Conservation (phyloP, 2,113 vertebrate species). For the Bettongia penicillata region DNA sequence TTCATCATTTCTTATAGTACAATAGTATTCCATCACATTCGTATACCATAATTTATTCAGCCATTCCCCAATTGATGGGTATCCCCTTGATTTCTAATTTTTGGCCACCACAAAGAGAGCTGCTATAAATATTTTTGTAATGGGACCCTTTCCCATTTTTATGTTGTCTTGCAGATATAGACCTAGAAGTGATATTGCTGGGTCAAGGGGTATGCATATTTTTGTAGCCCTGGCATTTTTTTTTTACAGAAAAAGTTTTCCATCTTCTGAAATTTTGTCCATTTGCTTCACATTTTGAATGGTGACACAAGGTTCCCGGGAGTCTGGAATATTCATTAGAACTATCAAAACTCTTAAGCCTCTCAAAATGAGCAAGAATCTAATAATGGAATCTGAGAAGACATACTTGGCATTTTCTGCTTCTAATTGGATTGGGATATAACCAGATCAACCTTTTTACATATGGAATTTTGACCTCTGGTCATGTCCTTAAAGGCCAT, state of each 20-base stretch:
- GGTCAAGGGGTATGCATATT: too few relatives aligned
- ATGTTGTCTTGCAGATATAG: too few relatives aligned
- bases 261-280: conserved; percentile 67
- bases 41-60: too few relatives aligned
- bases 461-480: conserved; percentile 52
- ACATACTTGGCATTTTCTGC: conserved; percentile 67
- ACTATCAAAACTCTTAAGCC: conserved; percentile 68
- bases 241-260: conserved; percentile 65
- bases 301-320: conserved; percentile 63
- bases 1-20: too few relatives aligned
- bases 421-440: conserved; percentile 69
- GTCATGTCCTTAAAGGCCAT: conserved; percentile 44
- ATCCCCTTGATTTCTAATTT: too few relatives aligned
- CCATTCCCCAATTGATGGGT: too few relatives aligned
- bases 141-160: too few relatives aligned
- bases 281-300: conserved; percentile 62
- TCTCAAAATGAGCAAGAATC: conserved; percentile 65
- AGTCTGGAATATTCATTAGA: conserved; percentile 71
- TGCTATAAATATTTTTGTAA: too few relatives aligned
- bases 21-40: too few relatives aligned
- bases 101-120: too few relatives aligned
- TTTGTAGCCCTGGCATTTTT: not conserved
- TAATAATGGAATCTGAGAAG: conserved; percentile 64
- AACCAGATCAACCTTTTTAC: conserved; percentile 54
- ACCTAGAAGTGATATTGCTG: too few relatives aligned